Base-by-base conservation (phyloP, 2,113 vertebrate species). In the Ploceus nigricollis region DNA sequence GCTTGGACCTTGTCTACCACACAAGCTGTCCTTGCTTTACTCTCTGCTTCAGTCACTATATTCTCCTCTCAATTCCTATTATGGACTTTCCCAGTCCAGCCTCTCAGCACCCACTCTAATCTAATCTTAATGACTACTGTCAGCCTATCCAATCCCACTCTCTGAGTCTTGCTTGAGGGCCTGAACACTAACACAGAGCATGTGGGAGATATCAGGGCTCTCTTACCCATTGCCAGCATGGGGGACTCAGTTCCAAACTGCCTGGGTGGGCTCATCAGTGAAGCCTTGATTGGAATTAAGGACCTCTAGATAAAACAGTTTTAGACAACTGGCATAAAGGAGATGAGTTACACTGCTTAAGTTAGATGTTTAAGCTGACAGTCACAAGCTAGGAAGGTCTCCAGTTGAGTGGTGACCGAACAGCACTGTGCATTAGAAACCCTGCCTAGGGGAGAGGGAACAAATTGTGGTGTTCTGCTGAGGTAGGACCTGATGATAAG, bases 221-320 rank as follows among this genome's bases (percentile, higher is more conserved):
- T 91, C 58, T 89, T 60, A 54, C 42, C n/a, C 93, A 25, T 53
- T 90, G 76, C 63, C 77, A 78, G 45, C 4, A 0, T 2, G 2
- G 24, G 30, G 50, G 10, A 50, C 35, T 66, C 5, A 0, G 18
- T 75, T 96, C 80, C 89, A 91, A 78, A 82, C 89, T 54, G 60
- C 83, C 72, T 95, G 91, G 87, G 91, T 96, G 96, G 96, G 83
- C 91, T 87, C 83, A 57, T 53, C 76, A 77, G n/a, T n/a, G 42
- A 61, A 93, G 68, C 20, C 42, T 92, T 6, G 0, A 30, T 19
- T 89, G 27, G 72, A 83, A 84, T 66, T 70, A 91, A 81, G 72
- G 28, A 70, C n/a, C 15, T 87, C 83, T 58, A 89, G 56, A 95
- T 87, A 81, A 87, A 91, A 66, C 47, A 39, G 27, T 44, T 96